These are phyloP conservation scores for Liodrosophila aerea DNA, from an alignment of 2,888 invertebrate genomes.

Conservation along the genomic window DNA sequence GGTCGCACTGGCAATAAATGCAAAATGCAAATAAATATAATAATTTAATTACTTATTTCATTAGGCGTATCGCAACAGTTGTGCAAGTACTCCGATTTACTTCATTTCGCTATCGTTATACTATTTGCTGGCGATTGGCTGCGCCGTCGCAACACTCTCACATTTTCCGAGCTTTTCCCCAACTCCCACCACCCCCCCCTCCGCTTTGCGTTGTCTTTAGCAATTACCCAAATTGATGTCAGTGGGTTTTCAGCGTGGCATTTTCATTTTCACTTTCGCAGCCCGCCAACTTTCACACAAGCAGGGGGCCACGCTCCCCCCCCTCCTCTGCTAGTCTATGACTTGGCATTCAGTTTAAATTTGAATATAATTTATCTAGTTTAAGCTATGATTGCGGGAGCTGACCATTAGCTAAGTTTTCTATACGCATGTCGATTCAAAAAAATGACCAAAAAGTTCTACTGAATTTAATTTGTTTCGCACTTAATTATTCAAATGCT, in stretches of 20 bases:
- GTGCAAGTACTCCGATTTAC: slow-evolving; percentile 9
- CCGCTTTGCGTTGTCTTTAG: slow-evolving; percentile 1
- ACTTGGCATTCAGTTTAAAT: not conserved
- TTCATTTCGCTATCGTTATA: no score
- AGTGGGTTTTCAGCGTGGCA: slow-evolving; percentile 64
- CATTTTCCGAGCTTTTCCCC: slow-evolving; percentile 16
- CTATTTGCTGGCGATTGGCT: no score
- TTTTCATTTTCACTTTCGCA: slow-evolving; percentile 28
- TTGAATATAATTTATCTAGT: no score
- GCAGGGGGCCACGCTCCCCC: slow-evolving; percentile 13
- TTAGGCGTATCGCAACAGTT: slow-evolving; percentile 35
- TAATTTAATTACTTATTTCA: slow-evolving; percentile 59
- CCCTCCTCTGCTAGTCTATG: not conserved
- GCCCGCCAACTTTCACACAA: slow-evolving; percentile 23
- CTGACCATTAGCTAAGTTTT: no score
- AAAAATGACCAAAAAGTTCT: slow-evolving; percentile 60
- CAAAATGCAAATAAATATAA: slow-evolving; percentile 50
- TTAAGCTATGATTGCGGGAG: no score
- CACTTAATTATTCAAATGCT: slow-evolving; percentile 71
- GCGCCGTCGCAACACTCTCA: no score
- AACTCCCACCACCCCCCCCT: not conserved
- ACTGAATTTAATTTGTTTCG: slow-evolving; percentile 70
- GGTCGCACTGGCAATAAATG: slow-evolving; percentile 45
- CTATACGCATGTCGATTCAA: no score
- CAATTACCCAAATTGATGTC: slow-evolving; percentile 57